These are phyloP conservation scores for Heterodera carotae DNA, from an alignment of 1,140 invertebrate species.

Conservation along the genomic window DNA sequence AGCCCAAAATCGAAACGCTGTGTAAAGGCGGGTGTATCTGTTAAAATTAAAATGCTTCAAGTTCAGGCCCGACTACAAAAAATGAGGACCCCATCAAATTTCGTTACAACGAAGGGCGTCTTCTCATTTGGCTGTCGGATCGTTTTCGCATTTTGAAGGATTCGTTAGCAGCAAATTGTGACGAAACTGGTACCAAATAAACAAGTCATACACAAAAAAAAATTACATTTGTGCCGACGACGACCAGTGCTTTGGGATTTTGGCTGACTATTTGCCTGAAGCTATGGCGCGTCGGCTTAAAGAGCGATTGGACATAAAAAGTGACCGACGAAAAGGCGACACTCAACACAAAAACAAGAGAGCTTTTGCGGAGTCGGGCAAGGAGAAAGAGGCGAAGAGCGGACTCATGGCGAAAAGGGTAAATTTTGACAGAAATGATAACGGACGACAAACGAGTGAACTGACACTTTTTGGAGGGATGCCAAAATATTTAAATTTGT, in stretches of 20 bases:
- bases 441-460: background rate
- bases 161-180: slow-evolving; percentile 1
- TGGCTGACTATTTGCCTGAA: slow-evolving; percentile 26
- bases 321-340: background rate
- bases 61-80: background rate
- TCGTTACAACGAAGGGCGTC: slow-evolving; percentile 10
- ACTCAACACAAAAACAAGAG: slow-evolving; percentile 1
- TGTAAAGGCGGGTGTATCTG: too few species aligned
- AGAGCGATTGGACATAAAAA: slow-evolving; percentile 2
- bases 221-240: background rate
- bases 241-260: slow-evolving; percentile 27
- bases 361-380: background rate
- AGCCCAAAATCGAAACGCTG: too few species aligned
- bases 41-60: too few species aligned
- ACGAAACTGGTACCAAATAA: background rate
- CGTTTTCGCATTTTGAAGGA: slow-evolving; percentile 17
- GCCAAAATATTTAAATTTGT: too few species aligned
- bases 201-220: background rate
- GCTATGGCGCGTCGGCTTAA: slow-evolving; percentile 8
- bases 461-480: too few species aligned
- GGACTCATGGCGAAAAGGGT: background rate
- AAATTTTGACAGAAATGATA: background rate
- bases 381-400: slow-evolving; percentile 1
- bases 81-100: slow-evolving; percentile 16
- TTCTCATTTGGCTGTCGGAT: slow-evolving; percentile 4